phyloP scores from a whole-genome alignment of 2,113 vertebrate genomes.

The Eudyptes chrysolophus region DNA sequence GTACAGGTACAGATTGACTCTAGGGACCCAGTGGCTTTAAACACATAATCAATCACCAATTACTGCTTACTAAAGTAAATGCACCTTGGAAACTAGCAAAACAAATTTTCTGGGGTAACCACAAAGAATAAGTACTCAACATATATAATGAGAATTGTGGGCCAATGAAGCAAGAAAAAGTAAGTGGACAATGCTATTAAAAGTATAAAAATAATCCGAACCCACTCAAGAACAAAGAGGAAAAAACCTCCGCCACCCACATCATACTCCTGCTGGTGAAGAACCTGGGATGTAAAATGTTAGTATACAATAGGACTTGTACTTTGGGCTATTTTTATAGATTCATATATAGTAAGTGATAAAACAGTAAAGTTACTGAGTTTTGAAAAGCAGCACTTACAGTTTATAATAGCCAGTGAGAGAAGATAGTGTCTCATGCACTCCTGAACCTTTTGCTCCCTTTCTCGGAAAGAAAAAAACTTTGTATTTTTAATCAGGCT shows the following conservation, averaged over 20 bases:
- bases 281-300: background rate
- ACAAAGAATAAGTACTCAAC: background rate
- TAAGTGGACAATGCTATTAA: background rate
- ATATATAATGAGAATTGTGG: background rate
- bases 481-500: background rate
- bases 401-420: background rate
- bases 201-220: background rate
- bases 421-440: background rate
- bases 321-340: background rate
- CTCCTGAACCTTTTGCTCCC: background rate
- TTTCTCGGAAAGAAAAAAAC: background rate
- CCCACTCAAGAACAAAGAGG: background rate
- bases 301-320: background rate
- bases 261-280: background rate
- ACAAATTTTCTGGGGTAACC: background rate
- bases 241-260: background rate
- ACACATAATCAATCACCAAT: background rate
- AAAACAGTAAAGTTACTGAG: background rate
- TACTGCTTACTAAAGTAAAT: background rate
- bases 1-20: background rate
- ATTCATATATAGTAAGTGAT: background rate
- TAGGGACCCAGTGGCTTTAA: background rate
- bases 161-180: background rate
- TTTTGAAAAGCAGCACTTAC: background rate
- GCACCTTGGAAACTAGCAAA: background rate